Evolutionary conservation across 2,888 invertebrate species (phyloP).

Genomic region (Tenthredo scrophulariae): DNA sequence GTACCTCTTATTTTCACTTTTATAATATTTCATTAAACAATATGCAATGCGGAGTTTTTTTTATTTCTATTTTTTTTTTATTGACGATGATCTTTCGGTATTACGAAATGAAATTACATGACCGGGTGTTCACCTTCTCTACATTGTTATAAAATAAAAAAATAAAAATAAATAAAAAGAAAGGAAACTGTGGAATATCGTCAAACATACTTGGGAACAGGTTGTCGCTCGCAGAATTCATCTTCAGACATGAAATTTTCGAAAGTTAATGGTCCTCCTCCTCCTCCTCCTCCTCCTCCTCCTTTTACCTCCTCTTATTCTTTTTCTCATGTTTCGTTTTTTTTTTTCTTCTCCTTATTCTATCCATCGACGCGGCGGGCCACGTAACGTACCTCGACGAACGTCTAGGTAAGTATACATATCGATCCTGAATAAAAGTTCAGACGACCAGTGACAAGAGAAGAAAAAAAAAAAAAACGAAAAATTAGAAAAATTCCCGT

Average conservation of each 20-base stretch:
- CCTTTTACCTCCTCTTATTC: background rate
- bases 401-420: background rate
- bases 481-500: background rate
- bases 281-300: background rate
- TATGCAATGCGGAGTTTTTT: too few relatives aligned
- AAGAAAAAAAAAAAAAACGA: background rate
- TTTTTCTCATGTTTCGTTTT: background rate
- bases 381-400: background rate
- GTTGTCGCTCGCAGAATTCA: background rate
- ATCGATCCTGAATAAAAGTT: conserved; percentile 1
- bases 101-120: background rate
- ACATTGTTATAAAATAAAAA: background rate
- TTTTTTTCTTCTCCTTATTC: background rate
- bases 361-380: background rate
- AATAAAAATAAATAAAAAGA: background rate
- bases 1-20: background rate
- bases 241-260: conserved; percentile 19
- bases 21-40: background rate
- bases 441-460: background rate
- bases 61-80: background rate
- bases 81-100: background rate
- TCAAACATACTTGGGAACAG: conserved; percentile 6
- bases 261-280: background rate
- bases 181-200: background rate
- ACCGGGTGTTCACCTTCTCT: background rate